Evolutionary conservation across 2,888 invertebrate genomes (phyloP).

Genomic region (Napeogenes sylphis): DNA sequence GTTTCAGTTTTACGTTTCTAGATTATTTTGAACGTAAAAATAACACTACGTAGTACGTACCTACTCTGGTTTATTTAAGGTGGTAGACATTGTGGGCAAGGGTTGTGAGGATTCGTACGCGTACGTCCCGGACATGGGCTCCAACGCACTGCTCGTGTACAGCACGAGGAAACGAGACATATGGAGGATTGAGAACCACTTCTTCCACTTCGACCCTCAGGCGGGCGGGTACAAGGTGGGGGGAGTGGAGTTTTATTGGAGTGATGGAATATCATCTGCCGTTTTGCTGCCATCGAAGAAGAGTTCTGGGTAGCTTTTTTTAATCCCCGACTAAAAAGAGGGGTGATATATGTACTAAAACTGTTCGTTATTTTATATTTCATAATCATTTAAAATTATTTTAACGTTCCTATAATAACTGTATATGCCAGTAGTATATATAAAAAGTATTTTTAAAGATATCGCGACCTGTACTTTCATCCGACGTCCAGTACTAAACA

Average conservation of each 20-base stretch:
- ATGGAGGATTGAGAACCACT: constrained; percentile 86
- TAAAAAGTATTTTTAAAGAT: constrained; percentile 43
- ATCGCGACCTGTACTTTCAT: constrained; percentile 85
- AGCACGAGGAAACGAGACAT: constrained; percentile 80
- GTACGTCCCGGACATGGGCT: constrained; percentile 85
- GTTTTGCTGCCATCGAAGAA: constrained; percentile 75
- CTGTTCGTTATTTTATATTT: no score
- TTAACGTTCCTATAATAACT: no score
- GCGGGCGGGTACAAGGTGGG: constrained; percentile 83
- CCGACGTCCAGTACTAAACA: constrained; percentile 85
- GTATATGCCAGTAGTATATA: neutral
- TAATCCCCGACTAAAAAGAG: no score
- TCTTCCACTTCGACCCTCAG: constrained; percentile 87
- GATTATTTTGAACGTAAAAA: no score
- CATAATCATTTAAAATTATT: neutral
- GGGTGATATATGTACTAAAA: no score
- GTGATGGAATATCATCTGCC: constrained; percentile 86
- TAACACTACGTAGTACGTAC: neutral
- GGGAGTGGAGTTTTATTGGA: constrained; percentile 88
- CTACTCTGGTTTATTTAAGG: constrained; percentile 50
- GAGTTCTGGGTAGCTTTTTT: constrained; percentile 52
- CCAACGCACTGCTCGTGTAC: constrained; percentile 85
- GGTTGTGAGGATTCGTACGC: constrained; percentile 82
- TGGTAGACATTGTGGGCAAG: constrained; percentile 80
- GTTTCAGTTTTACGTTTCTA: neutral